phyloP scores from a whole-genome alignment of 1,140 invertebrate genomes.

The Sogatella furcifera region DNA sequence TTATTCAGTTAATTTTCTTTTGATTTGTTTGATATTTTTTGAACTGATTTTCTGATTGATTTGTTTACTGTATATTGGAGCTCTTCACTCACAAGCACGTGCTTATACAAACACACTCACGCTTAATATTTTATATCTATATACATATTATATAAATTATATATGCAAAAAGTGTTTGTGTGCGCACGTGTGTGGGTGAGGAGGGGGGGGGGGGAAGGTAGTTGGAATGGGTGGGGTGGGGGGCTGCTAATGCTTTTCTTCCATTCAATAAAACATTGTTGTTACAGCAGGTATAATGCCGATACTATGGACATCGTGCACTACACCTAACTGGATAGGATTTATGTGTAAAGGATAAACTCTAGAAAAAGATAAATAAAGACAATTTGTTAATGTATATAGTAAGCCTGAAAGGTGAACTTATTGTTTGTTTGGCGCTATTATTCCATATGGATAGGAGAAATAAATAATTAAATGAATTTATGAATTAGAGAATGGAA shows the following conservation, averaged over 20 bases:
- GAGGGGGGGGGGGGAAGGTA: no score
- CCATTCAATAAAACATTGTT: not conserved
- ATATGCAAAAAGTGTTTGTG: no score
- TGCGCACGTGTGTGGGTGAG: no score
- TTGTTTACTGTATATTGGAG: no score
- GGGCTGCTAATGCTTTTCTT: not conserved
- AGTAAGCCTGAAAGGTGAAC: not conserved
- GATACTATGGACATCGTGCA: not conserved
- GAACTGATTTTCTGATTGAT: no score
- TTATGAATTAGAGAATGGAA: not conserved
- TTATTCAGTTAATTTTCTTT: no score
- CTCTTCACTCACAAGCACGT: no score
- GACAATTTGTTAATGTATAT: slow-evolving; percentile 1
- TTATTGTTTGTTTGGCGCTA: not conserved
- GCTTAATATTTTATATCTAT: no score
- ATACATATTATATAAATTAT: no score
- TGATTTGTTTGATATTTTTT: no score
- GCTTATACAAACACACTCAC: no score
- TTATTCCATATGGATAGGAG: not conserved
- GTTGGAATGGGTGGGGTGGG: no score
- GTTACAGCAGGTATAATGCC: not conserved
- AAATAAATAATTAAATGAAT: not conserved
- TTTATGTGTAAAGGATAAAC: not conserved
- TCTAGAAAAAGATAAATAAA: not conserved
- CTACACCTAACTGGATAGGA: not conserved